These are phyloP conservation scores for Anniella stebbinsi DNA, from an alignment of 2,797 vertebrate species.

Conservation along the genomic window DNA sequence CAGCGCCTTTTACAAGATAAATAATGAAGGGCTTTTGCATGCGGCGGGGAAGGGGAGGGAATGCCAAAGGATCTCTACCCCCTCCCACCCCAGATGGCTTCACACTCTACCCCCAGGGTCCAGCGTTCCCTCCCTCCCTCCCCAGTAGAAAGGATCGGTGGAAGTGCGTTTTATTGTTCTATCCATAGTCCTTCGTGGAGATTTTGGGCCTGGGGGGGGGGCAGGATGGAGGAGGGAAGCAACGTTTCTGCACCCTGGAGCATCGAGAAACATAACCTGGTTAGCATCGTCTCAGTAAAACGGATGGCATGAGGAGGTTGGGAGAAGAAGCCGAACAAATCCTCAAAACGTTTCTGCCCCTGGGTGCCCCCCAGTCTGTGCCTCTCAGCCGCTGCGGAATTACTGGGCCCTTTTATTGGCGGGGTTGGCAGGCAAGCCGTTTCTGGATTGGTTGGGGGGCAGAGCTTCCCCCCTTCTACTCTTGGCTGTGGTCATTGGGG, in stretches of 20 bases:
- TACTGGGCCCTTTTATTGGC: background rate
- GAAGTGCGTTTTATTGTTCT: background rate
- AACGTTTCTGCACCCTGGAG: background rate
- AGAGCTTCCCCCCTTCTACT: background rate
- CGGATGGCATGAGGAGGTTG: background rate
- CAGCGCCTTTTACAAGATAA: too few relatives aligned
- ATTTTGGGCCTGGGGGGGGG: background rate
- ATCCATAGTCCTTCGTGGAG: background rate
- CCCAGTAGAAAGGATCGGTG: rapidly evolving
- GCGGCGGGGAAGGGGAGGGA: background rate
- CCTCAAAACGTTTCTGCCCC: slow-evolving; percentile 43
- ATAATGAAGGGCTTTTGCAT: too few relatives aligned
- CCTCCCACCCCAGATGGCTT: too few relatives aligned
- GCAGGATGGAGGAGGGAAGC: background rate
- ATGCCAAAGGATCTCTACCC: background rate
- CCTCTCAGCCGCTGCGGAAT: background rate
- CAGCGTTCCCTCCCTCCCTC: rapidly evolving
- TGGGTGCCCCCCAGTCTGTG: too few relatives aligned
- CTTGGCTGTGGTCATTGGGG: background rate
- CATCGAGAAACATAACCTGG: background rate
- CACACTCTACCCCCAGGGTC: too few relatives aligned
- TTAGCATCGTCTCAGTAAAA: slow-evolving; percentile 12
- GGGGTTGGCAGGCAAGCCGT: background rate
- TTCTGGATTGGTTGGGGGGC: slow-evolving; percentile 1
- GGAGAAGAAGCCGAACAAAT: slow-evolving; percentile 31